Base-by-base conservation (phyloP, 1,140 invertebrate species). In the Penaeus indicus region DNA sequence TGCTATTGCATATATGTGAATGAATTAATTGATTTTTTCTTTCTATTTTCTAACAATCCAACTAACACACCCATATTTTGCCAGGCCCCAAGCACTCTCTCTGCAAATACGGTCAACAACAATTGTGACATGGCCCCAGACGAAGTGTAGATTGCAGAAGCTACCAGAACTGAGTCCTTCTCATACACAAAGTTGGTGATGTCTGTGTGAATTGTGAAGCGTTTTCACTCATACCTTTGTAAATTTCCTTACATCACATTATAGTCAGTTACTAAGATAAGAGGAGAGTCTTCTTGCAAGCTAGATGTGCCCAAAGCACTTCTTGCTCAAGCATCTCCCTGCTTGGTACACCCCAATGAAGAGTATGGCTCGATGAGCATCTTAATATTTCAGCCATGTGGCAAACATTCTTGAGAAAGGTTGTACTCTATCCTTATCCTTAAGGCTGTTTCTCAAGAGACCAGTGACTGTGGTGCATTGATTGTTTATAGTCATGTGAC, bases 41-140 rank as follows among this genome's bases (percentile, higher is more conserved):
- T 63, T 32, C 32, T 32, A 62, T 32, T 42, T 75, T 72, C 42
- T 63, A 54, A 60, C 32, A 32, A 79, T 38, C 81, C 81, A 84
- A 88, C 87, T 88, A 84, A 88, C 81, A 64, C 32, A 88, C 60
- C 72, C 86, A 61, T 88, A 84, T 89, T 89, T 79, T 79, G 61
- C 82, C 87, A 89, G 87, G 87, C 87, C 81, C 82, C 87, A 84
- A 80, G 75, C 72, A 62, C 79, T 83, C 72, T 67, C 42, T 62
- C 87, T 67, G 87, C 87, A 82, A 84, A 84, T 77, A 89, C 81
- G 75, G 87, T 89, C 81, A 89, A 89, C 87, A 89, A 89, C 87
- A 89, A 89, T 89, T 84, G 81, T 89, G 87, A 89, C 72, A 89
- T 89, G 87, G 87, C 87, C 81, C 87, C 87, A 83, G 87, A 89